These are phyloP conservation scores for Bubo bubo DNA, from an alignment of 2,113 vertebrate species.

Conservation along the genomic window DNA sequence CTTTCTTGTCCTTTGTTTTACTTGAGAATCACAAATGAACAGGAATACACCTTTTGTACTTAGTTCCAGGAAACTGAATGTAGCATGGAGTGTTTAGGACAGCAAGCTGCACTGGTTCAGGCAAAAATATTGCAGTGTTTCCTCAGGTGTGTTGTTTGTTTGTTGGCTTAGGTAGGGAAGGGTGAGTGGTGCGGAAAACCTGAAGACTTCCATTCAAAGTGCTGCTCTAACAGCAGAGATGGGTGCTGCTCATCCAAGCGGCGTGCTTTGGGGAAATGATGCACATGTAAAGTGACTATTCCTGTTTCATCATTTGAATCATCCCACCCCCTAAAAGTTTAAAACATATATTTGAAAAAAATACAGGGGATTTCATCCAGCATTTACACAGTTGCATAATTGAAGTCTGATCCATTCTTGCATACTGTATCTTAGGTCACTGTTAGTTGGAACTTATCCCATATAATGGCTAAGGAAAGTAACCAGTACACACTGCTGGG, in stretches of 20 bases:
- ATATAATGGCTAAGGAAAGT: neutral
- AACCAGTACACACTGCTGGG: neutral
- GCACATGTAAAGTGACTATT: neutral
- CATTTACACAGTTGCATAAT: neutral
- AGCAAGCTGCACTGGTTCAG: neutral
- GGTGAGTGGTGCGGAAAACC: neutral
- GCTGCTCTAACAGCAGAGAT: neutral
- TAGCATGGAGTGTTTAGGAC: neutral
- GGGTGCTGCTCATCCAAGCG: neutral
- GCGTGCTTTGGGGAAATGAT: neutral
- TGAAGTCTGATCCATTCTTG: neutral
- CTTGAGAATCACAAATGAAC: neutral
- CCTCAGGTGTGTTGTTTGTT: neutral
- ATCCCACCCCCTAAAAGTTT: neutral
- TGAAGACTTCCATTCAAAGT: neutral
- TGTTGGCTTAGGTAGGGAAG: neutral
- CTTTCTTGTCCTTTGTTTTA: neutral
- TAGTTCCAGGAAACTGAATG: neutral
- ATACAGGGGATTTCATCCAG: neutral
- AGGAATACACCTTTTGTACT: neutral
- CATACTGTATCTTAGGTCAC: neutral
- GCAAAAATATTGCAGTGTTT: neutral
- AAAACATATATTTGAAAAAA: neutral
- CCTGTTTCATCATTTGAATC: neutral
- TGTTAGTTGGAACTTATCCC: neutral